phyloP scores from a whole-genome alignment of 1,140 invertebrate species.

The Brachionus calyciflorus region DNA sequence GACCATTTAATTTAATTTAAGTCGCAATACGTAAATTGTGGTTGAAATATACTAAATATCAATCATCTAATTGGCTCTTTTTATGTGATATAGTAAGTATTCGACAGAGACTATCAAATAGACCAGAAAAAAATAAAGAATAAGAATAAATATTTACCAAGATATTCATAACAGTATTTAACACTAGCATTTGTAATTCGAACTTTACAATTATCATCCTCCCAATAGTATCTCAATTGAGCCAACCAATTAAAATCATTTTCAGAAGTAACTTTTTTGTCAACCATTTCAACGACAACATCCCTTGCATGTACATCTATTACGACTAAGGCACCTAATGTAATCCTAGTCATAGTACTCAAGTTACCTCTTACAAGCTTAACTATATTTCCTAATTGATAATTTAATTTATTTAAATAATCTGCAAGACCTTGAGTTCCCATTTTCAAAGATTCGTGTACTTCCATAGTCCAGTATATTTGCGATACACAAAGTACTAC shows the following conservation, averaged over 20 bases:
- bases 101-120: too few relatives aligned
- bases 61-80: too few relatives aligned
- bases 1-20: too few relatives aligned
- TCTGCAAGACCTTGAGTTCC: constrained; percentile 47
- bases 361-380: constrained; percentile 61
- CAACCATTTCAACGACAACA: constrained; percentile 51
- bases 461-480: constrained; percentile 61
- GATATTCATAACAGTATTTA: constrained; percentile 61
- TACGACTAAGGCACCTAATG: constrained; percentile 59
- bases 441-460: constrained; percentile 53
- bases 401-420: constrained; percentile 54
- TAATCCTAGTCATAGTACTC: constrained; percentile 58
- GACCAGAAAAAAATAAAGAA: too few relatives aligned
- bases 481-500: constrained; percentile 61
- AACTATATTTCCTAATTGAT: constrained; percentile 58
- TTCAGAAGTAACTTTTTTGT: constrained; percentile 55
- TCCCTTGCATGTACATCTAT: constrained; percentile 58
- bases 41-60: too few relatives aligned
- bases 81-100: too few relatives aligned
- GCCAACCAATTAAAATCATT: constrained; percentile 62
- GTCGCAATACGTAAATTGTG: too few relatives aligned
- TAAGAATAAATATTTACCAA: too few relatives aligned
- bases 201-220: constrained; percentile 52
- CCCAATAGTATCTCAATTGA: constrained; percentile 62
- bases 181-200: constrained; percentile 61